Evolutionary conservation across 2,797 vertebrate genomes (phyloP), one percentile per base, ranked within the genome.

Genomic region (Arnoldichthys spilopterus): DNA sequence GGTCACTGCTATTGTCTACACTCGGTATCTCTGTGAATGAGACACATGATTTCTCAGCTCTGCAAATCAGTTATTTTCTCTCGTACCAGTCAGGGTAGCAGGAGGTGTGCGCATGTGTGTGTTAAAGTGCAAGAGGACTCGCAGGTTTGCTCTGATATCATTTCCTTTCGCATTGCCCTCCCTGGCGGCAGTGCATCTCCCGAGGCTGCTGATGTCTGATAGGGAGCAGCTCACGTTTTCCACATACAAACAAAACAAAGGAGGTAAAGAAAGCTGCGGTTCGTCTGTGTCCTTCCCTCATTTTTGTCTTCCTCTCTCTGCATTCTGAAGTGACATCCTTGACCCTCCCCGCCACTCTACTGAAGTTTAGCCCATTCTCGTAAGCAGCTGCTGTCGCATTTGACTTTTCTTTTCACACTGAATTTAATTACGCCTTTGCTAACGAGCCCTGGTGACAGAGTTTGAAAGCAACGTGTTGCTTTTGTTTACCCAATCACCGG

Each of bases 181-280:
- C 49, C 74, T 73, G 82, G 43, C 63, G 37, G 43, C 54, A 54
- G 59, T 62, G 74, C 72, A 69, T 79, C 76, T 76, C 79, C 62
- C 15, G 77, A 86, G 85, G 79, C 79, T 82, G 74, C 74, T 62
- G 28, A 62, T 63, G 64, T 80, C 74, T 85, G 82, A 86, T 82
- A 68, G 62, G 72, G 74, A 67, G 74, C 79, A 77, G 59, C 69
- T 77, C 72, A 56, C 72, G 70, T 70, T 74, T 85, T 74, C 76
- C 76, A 74, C 81, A 70, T 69, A 45, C 69, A 84, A 84, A 71
- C 71, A 75, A 62, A 82, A 76, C 53, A 34, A 73, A 66, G 28
- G 61, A 58, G 51, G 40, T 40, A 34, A 71, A 37, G 28, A 69
- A 74, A 58, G 43, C 22, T 71, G 59, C 62, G 20, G 28, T 1